Evolutionary conservation across 2,113 vertebrate species (phyloP), one percentile per base, ranked within the genome.

Genomic region (Athene noctua): DNA sequence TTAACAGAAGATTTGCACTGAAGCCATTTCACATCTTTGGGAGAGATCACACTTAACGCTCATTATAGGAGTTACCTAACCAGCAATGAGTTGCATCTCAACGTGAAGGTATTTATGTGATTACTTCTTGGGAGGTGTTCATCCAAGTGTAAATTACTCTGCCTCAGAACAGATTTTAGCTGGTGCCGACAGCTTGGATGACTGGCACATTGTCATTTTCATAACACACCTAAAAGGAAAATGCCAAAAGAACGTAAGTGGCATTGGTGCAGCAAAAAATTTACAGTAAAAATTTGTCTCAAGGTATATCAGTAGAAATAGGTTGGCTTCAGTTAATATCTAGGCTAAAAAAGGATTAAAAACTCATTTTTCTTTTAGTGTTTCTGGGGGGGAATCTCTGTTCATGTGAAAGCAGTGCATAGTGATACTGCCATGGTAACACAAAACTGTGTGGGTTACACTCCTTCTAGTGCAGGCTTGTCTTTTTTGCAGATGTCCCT

Each of bases 141-240:
- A 97, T 96, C 97, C 94, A 90, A 97, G 98, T 98, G 98, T 97
- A 98, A 98, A 98, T 98, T 98, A 96, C 96, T 96, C 86, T 97
- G 94, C 95, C 94, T 98, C 90, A 67, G 96, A 98, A 95, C 97
- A 97, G 98, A 98, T 97, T 97, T 98, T 96, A 97, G 93, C 80
- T 92, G 93, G 82, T 95, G 25, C 96, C 4, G 34, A 98, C 98
- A 98, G 98, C 97, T 98, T 98, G 98, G 95, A 86, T 98, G 98
- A 98, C 98, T 98, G 98, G 98, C 98, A 98, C 97, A 4, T 97
- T 98, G 97, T 98, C 98, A 98, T 98, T 96, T 98, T 97, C 97
- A 97, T 97, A 98, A 97, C 98, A 98, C 98, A 98, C 98, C 97
- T 98, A 96, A 96, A 96, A 93, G 55, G 23, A 89, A 97, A 96